phyloP scores from a whole-genome alignment of 2,113 vertebrate species.

The Chauna torquata region DNA sequence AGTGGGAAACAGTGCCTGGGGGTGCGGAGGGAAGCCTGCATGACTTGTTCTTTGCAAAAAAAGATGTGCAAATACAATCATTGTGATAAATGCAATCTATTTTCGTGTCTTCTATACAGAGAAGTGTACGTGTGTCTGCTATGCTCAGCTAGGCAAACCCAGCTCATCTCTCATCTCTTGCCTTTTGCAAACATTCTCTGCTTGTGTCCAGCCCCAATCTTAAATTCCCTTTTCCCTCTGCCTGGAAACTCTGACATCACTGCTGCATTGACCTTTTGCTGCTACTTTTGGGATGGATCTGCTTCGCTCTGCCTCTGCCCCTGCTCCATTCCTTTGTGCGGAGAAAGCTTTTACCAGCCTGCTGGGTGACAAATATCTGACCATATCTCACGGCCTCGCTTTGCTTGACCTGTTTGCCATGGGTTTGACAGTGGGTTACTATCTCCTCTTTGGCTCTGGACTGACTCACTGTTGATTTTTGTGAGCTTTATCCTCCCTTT shows the following conservation, averaged over 20 bases:
- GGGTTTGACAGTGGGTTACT: not conserved
- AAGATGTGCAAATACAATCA: not conserved
- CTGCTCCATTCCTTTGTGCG: not conserved
- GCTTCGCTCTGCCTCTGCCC: not conserved
- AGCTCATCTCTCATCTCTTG: not conserved
- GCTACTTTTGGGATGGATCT: not conserved
- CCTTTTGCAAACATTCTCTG: not conserved
- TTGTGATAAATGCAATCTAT: not conserved
- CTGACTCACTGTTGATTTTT: not conserved
- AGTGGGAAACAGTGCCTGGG: not conserved
- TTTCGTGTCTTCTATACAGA: not conserved
- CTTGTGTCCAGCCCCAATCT: not conserved
- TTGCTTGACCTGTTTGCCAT: not conserved
- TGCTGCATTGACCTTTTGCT: not conserved
- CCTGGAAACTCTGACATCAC: not conserved
- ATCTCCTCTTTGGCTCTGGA: not conserved
- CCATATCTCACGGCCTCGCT: not conserved
- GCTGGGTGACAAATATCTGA: not conserved
- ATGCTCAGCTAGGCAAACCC: not conserved
- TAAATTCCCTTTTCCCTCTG: not conserved
- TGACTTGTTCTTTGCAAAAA: not conserved
- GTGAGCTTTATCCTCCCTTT: not conserved
- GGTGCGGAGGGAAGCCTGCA: not conserved
- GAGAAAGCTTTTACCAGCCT: not conserved
- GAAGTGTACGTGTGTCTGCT: accelerated